Base-by-base conservation (phyloP, 2,888 invertebrate genomes). In the Glaucopsyche alexis region DNA sequence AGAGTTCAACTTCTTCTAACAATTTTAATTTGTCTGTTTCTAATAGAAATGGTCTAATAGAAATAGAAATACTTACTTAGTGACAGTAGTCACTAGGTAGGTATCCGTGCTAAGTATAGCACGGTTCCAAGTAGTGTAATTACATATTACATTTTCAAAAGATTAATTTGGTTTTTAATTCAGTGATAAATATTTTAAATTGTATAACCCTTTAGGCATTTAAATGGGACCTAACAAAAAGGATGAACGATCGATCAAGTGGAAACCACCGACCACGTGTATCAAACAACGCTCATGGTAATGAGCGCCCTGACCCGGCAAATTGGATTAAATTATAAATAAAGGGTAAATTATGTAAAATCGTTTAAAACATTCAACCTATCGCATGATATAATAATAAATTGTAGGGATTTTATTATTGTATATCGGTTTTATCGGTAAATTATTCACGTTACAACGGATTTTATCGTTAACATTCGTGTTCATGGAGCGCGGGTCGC, bases 331-430 rank as follows among this genome's bases (percentile, higher is more conserved):
- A 49, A 49, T 69, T 69, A 47, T 69, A 69, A 69, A 69, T 47
- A 69, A 69, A 69, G 69, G 69, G 69, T 69, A 49, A 69, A 69
- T 69, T 69, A 69, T 69, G 69, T 69, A 69, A 69, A 69, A 69
- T 69, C 71, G 49, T 71, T 74, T 74, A 71, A 74, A 73, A 75
- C 72, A 75, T 70, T 75, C 74, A 74, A 69, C 74, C 71, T 52
- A 75, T 75, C 75, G 73, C 72, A 74, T 72, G 71, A 74, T 76
- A 75, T 75, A 76, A 75, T 69, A 69, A 69, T 49, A 69, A 76
- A 75, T 76, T 75, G 73, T 71, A 71, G 72, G 71, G 74, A 75
- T 71, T 74, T 73, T 74, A 73, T 74, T 76, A 76, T 74, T 76
- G 73, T 50, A 76, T 74, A 74, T 52, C 74, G 72, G 74, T 71